Conservation (phyloP, 2,888 invertebrate genomes). For the Pollenia labialis region DNA sequence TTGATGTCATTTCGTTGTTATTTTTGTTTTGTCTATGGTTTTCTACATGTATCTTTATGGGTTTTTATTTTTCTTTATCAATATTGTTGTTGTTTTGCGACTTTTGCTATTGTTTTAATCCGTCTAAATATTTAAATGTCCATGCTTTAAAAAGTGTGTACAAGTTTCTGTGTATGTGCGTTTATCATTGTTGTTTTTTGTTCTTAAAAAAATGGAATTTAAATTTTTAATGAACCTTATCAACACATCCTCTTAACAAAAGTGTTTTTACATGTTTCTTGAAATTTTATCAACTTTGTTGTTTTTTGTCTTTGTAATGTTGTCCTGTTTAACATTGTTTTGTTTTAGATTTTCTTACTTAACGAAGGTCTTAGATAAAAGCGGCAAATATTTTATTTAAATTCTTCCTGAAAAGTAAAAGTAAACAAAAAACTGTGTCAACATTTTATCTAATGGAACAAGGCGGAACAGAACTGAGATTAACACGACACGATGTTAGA, state of each 20-base stretch:
- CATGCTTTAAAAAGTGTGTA: constrained; percentile 6
- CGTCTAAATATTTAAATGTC: not conserved
- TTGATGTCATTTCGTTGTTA: no score
- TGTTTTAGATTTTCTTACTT: constrained; percentile 22
- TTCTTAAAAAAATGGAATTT: constrained; percentile 53
- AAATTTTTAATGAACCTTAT: constrained; percentile 69
- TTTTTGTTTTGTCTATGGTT: no score
- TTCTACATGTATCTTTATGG: no score
- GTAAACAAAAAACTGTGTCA: constrained; percentile 20
- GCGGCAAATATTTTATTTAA: not conserved
- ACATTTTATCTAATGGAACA: constrained; percentile 22
- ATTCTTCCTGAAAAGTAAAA: not conserved
- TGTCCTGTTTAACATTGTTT: constrained; percentile 19
- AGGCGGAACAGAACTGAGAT: not conserved
- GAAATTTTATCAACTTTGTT: constrained; percentile 4
- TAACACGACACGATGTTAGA: not conserved
- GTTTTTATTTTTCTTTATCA: no score
- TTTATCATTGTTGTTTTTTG: constrained; percentile 4
- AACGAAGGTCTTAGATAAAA: constrained; percentile 21
- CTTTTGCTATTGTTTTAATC: not conserved
- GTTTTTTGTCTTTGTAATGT: constrained; percentile 6
- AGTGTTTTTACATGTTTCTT: constrained; percentile 61
- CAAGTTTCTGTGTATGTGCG: not conserved
- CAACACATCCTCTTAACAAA: constrained; percentile 58
- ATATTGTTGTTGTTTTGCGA: no score